Base-by-base conservation (phyloP, 2,888 invertebrate genomes). In the Idaea aversata region DNA sequence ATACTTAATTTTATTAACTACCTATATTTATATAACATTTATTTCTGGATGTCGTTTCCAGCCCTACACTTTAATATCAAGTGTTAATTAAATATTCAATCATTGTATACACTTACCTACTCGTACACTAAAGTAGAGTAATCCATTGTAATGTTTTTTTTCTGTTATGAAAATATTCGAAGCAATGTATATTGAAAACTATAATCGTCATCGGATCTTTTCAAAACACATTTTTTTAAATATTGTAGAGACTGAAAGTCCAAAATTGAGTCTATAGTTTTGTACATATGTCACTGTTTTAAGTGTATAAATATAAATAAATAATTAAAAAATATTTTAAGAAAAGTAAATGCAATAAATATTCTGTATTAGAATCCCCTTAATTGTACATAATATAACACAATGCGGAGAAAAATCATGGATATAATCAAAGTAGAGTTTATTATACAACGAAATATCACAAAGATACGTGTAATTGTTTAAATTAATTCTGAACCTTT, bases 241-340 rank as follows among this genome's bases (percentile, higher is more conserved):
- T 84, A 89, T 85, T 86, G 86, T 91, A 91, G 91, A 92, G 92
- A 92, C 91, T 92, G 91, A 91, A 91, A 92, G 91, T 92, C 91
- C 90, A 89, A 88, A 90, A 89, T 91, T 88, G 91, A 92, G 90
- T 91, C 90, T 92, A 91, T 91, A 91, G 88, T 91, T 91, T 91
- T 93, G 92, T 93, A 93, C 86, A 93, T 88, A 89, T 79, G 80
- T 89, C 90, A 87, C 89, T 88, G 90, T 91, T 92, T 90, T 91
- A 92, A 91, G 84, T 90, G 90, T 84, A 84, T 81, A 81, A 47
- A 88, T 86, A 88, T 79, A 86, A 82, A 90, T 90, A 88, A 85
- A 76, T 84, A 90, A 87, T 85, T 78, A 80, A 85, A 25, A 80
- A 86, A 84, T 90, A 90, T 88, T 85, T 47, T 90, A 91, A 89